phyloP scores from a whole-genome alignment of 2,797 vertebrate species.

The Chromis chromis region DNA sequence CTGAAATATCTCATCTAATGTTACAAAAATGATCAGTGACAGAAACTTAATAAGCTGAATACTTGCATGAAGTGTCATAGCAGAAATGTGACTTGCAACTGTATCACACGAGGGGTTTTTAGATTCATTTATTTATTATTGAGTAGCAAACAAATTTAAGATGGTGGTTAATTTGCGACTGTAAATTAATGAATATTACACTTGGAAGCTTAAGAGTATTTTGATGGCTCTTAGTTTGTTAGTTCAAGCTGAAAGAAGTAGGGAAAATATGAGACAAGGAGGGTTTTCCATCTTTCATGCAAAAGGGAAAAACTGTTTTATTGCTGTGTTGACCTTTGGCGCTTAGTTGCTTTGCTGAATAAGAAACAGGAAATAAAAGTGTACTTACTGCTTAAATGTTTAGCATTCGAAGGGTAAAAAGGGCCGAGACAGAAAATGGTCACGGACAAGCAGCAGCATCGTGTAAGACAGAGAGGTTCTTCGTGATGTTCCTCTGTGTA shows the following conservation, averaged over 20 bases:
- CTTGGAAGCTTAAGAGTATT: neutral
- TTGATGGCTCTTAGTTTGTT: neutral
- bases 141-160: neutral
- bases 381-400: constrained; percentile 5
- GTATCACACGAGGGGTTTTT: neutral
- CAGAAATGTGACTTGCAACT: neutral
- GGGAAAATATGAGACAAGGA: neutral
- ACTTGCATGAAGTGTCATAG: neutral
- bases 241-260: constrained; percentile 12
- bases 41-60: neutral
- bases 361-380: neutral
- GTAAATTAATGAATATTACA: neutral
- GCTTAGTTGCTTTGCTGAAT: neutral
- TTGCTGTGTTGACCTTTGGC: neutral
- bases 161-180: neutral
- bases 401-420: neutral
- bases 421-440: constrained; percentile 1
- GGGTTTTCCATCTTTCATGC: neutral
- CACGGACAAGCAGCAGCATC: neutral
- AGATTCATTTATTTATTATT: neutral
- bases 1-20: neutral
- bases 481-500: constrained; percentile 34
- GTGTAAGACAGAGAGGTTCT: constrained; percentile 16
- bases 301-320: neutral
- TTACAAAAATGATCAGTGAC: neutral